Conservation (phyloP, 2,797 vertebrate genomes). For the Cheirogaleus major region DNA sequence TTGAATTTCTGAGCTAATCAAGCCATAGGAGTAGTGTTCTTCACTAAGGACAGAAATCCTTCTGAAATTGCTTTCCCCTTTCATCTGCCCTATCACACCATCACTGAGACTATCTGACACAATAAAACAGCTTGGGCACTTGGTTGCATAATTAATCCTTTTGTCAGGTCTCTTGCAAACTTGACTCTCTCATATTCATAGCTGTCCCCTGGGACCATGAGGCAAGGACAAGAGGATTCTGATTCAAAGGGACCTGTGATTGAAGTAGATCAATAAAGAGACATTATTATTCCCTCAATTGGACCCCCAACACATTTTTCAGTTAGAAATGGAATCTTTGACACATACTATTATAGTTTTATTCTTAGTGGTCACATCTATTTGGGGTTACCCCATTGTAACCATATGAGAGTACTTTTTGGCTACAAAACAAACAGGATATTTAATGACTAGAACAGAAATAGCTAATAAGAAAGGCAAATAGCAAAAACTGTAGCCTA, state of each 20-base stretch:
- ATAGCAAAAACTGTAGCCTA: not conserved
- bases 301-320: not conserved
- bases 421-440: not conserved
- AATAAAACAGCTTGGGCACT: not conserved
- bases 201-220: not conserved
- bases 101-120: not conserved
- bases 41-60: not conserved
- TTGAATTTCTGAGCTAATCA: not conserved
- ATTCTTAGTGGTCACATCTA: not conserved
- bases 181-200: not conserved
- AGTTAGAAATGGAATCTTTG: not conserved
- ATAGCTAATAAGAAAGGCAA: not conserved
- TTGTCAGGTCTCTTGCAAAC: not conserved
- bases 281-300: not conserved
- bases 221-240: not conserved
- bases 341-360: not conserved
- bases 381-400: accelerated
- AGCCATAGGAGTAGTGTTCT: not conserved
- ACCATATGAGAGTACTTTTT: not conserved
- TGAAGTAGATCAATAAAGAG: not conserved
- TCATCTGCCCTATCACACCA: not conserved
- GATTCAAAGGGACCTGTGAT: not conserved
- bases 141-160: not conserved
- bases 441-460: not conserved
- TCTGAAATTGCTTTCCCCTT: not conserved